Evolutionary conservation across 2,797 vertebrate species (phyloP), one percentile per base, ranked within the genome.

Genomic region (Anabacerthia variegaticeps): DNA sequence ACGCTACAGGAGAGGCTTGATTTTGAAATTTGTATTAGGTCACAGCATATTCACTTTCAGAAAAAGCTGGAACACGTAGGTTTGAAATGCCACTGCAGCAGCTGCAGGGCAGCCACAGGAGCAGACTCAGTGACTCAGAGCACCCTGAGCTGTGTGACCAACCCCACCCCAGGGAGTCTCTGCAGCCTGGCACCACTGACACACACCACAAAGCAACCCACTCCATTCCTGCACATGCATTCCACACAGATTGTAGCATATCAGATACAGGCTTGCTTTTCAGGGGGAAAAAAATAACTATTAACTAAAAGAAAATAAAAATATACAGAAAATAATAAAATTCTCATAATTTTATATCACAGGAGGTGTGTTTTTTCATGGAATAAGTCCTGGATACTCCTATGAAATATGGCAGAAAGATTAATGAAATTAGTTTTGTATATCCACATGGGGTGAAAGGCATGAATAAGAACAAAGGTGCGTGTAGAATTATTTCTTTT

Each of bases 21-120:
- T 88, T 96, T 80, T 92, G 72, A 88, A 93, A 92, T 85, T 92
- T 67, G 2, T 56, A 77, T 89, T 54, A 72, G 52, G 22, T 43
- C 46, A 30, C 54, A 28, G 20, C 36, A 66, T 80, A 68, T 58
- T 94, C 49, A 61, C 14, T 24, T 34, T 56, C 2, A 1, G 67
- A 54, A 36, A 76, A 67, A 93, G 82, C n/a, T 28, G 28, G 73
- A 61, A 28, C 52, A 65, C 1, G 46, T 93, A 43, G 84, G 93
- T 68, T 96, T 68, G 81, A 92, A 95, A 93, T 80, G 59, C 34
- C 86, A 67, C 43, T 85, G 78, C 86, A 85, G 10, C 15, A 63
- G 37, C 27, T 61, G 61, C 34, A 49, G 72, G 67, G 56, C 84
- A 91, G 68, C 39, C 81, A 71, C 61, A 92, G 51, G 1, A 62